Percentiles rank a stretch among this genome's conserved stretches.
phyloP scores from a whole-genome alignment of 2,797 vertebrate genomes.

The Luscinia megarhynchos region DNA sequence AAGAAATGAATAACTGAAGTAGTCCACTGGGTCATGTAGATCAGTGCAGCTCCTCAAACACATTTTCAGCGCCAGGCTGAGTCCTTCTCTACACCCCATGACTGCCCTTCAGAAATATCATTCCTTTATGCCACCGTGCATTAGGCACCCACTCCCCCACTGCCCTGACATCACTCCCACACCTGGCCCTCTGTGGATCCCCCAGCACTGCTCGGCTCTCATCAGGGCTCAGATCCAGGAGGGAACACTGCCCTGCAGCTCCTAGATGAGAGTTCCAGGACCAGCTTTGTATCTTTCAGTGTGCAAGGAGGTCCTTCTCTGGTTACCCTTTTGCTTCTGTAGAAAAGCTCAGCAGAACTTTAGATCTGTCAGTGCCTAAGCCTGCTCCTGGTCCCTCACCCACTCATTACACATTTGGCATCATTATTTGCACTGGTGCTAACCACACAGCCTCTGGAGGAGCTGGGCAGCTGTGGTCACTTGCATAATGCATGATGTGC shows the following conservation, averaged over 20 bases:
- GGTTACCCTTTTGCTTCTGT: not conserved
- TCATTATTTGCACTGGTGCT: not conserved
- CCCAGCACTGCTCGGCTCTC: rapidly evolving
- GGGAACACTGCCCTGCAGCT: not conserved
- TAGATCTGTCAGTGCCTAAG: not conserved
- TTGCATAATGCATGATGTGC: not conserved
- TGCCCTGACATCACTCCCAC: not conserved
- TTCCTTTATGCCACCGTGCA: rapidly evolving
- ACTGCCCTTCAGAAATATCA: not conserved
- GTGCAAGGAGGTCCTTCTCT: rapidly evolving
- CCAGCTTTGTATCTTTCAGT: rapidly evolving
- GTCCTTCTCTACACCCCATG: rapidly evolving
- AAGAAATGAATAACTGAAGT: not conserved
- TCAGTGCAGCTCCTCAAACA: not conserved
- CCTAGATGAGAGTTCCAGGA: not conserved
- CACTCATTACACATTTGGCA: not conserved
- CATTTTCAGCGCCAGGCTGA: not conserved
- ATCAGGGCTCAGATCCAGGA: not conserved
- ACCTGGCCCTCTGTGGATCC: not conserved
- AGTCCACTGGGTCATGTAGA: not conserved
- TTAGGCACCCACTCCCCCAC: rapidly evolving
- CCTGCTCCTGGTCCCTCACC: not conserved
- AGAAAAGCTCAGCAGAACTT: not conserved
- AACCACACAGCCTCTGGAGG: not conserved
- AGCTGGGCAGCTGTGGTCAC: not conserved